phyloP scores from a whole-genome alignment of 2,888 invertebrate genomes.

The Xestobium rufovillosum region DNA sequence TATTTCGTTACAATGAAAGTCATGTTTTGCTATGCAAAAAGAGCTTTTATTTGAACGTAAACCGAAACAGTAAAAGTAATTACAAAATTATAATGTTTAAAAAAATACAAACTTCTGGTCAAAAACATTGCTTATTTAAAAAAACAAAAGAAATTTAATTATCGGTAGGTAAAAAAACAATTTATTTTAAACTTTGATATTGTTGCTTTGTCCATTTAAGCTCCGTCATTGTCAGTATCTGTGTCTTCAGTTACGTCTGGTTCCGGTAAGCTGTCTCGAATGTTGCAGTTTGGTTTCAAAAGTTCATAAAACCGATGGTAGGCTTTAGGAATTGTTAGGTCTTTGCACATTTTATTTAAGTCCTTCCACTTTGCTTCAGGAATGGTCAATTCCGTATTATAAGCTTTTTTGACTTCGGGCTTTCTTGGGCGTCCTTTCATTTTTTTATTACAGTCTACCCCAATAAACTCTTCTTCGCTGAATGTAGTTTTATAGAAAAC shows the following conservation, averaged over 20 bases:
- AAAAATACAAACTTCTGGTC: no score
- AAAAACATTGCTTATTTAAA: no score
- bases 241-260: conserved; percentile 9
- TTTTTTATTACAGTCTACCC: conserved; percentile 13
- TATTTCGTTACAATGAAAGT: neutral
- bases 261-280: conserved; percentile 5
- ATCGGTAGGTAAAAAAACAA: neutral
- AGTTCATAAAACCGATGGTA: conserved; percentile 11
- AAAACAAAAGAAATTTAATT: conserved; percentile 1
- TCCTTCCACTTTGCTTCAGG: conserved; percentile 15
- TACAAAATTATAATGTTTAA: neutral
- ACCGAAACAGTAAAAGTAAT: conserved; percentile 1
- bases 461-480: conserved; percentile 15
- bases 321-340: conserved; percentile 10
- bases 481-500: conserved; percentile 20
- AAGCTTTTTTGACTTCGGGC: conserved; percentile 14
- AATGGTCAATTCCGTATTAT: conserved; percentile 18
- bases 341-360: conserved; percentile 10
- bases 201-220: neutral
- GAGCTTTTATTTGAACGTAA: neutral
- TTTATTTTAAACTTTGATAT: neutral
- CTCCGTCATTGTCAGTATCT: conserved; percentile 2
- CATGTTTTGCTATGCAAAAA: neutral
- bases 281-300: conserved; percentile 6
- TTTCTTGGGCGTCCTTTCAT: conserved; percentile 16